Percentiles rank a stretch among this genome's conserved stretches.
These are phyloP conservation scores for Scaptomyza caliginosa DNA, from an alignment of 2,888 invertebrate genomes.

Conservation along the genomic window DNA sequence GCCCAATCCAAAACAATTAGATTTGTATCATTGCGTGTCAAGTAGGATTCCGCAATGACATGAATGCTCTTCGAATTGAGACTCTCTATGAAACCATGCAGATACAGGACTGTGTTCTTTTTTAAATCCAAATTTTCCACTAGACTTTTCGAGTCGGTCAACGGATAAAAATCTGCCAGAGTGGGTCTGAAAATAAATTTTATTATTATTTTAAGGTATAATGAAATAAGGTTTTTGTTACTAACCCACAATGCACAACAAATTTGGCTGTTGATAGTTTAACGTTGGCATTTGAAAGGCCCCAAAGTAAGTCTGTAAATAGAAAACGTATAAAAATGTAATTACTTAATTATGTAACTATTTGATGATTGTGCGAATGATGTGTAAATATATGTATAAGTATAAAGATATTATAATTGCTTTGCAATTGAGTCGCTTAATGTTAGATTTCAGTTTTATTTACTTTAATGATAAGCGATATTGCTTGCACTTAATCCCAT, in stretches of 20 bases:
- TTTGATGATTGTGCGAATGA: neutral
- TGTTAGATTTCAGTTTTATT: conserved; percentile 27
- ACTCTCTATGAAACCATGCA: conserved; percentile 87
- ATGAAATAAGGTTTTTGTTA: neutral
- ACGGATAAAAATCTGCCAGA: conserved; percentile 71
- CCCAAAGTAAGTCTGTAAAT: conserved; percentile 83
- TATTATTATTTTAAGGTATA: neutral
- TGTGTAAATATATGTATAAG: conserved; percentile 8
- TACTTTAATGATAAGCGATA: conserved; percentile 6
- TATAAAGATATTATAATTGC: conserved; percentile 22
- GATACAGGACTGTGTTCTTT: conserved; percentile 86
- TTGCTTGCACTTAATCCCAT: no score
- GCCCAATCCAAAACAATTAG: conserved; percentile 83
- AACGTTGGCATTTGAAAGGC: conserved; percentile 84
- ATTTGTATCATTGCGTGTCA: conserved; percentile 80
- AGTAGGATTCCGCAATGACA: conserved; percentile 83
- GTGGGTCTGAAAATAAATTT: conserved; percentile 60
- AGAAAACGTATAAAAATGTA: neutral
- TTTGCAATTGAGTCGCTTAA: neutral
- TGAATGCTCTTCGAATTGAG: conserved; percentile 86
- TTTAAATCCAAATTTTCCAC: conserved; percentile 81
- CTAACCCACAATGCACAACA: conserved; percentile 79
- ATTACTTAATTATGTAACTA: neutral
- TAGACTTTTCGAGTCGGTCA: conserved; percentile 72
- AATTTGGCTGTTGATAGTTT: conserved; percentile 85